Base-by-base conservation (phyloP, 1,140 invertebrate species). In the Delia radicum region DNA sequence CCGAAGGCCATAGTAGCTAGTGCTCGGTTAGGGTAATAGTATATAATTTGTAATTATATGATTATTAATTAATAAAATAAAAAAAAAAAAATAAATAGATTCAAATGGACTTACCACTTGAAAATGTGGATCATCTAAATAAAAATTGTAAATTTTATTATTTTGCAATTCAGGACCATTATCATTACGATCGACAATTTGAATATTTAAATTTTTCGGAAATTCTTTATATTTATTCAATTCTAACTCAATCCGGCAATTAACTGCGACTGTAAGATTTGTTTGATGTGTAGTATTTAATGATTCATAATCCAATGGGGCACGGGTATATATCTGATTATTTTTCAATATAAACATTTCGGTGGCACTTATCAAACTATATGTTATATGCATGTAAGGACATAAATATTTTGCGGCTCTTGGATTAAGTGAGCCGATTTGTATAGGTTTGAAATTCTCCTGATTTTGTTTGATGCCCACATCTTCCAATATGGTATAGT, bases 161-260 rank as follows among this genome's bases (percentile, higher is more conserved):
- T 85, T 79, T 77, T 85, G 84, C 65, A 85, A 74, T n/a, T 75
- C 74, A 7, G 82, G 84, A 15, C 84, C 84, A 72, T 85, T 85
- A 61, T 85, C 84, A 62, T 85, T 85, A 55, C 84, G 81, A 82
- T 85, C 84, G 62, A 85, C 72, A 10, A 85, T 29, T 1, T 75
- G 82, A 28, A 85, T 73, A 61, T 84, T 78, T 18, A 81, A 80
- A 42, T 73, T 28, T 46, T 74, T 78, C 48, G 74, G 72, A 31
- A 83, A 84, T 15, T 80, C 77, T n/a, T 77, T 75, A 62, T 76
- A 67, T 26, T 79, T 79, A 18, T 71, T 42, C 0, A 7, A 24
- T 0, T 31, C 55, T 12, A 73, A 73, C 33, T 75, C 65, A 2
- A 77, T 31, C 4, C 18, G 80, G 74, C 84, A 85, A 46, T 55